Percentiles rank a stretch among this genome's conserved stretches.
Evolutionary conservation across 2,113 vertebrate species (phyloP).

Genomic region (Formicarius rufipectus): DNA sequence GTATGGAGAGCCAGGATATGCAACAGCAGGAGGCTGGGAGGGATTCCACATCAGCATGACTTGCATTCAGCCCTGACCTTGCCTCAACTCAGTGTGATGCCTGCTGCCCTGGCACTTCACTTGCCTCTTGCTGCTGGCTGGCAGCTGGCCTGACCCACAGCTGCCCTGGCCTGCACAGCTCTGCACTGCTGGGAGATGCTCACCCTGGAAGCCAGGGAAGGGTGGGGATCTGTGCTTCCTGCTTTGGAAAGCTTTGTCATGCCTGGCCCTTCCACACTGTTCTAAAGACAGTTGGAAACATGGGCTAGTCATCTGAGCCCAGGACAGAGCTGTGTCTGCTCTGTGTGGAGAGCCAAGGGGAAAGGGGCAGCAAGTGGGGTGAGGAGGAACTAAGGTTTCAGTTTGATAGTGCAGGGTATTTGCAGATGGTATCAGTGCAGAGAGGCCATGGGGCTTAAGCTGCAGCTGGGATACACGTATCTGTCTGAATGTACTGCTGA

Average conservation of each 20-base stretch:
- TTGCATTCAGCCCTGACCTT: constrained; percentile 34
- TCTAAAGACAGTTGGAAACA: accelerated
- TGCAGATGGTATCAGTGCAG: neutral
- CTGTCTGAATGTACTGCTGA: neutral
- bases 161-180: neutral
- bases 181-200: neutral
- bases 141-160: neutral
- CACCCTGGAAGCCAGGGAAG: neutral
- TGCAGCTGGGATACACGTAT: neutral
- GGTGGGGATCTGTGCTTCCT: neutral
- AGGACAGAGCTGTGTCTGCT: neutral
- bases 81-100: neutral
- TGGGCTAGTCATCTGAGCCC: neutral
- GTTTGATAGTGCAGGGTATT: neutral
- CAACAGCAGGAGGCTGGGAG: neutral
- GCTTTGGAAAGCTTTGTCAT: neutral
- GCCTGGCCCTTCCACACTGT: neutral
- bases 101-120: neutral
- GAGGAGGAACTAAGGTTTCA: neutral
- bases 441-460: accelerated
- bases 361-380: accelerated
- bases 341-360: accelerated
- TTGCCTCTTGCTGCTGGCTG: neutral
- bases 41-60: constrained; percentile 30
- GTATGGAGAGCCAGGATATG: neutral